Evolutionary conservation across 2,113 vertebrate species (phyloP).

Genomic region (Crypturellus undulatus): DNA sequence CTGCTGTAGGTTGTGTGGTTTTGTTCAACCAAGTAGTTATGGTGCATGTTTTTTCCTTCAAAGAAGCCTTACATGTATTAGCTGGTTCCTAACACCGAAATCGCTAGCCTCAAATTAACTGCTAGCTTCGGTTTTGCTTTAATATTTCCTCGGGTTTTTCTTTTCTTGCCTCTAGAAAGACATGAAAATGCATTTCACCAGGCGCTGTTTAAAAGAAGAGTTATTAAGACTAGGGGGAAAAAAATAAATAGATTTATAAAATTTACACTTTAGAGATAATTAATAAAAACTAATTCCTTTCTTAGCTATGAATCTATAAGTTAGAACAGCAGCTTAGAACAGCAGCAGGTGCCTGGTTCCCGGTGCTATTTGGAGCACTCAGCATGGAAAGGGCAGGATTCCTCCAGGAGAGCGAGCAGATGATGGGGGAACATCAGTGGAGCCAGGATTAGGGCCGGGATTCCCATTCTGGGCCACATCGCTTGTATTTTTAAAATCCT

Average conservation of each 20-base stretch:
- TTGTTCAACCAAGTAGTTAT: constrained; percentile 82
- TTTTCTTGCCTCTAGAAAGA: constrained; percentile 74
- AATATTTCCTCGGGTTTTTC: constrained; percentile 68
- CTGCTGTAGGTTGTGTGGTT: constrained; percentile 75
- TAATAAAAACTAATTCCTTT: background rate
- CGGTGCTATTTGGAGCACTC: background rate
- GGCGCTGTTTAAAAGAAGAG: constrained; percentile 62
- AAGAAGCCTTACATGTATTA: constrained; percentile 64
- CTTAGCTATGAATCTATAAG: background rate
- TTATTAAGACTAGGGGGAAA: constrained; percentile 61
- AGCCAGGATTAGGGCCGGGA: no score
- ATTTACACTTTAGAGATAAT: constrained; percentile 47
- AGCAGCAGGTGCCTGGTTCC: background rate
- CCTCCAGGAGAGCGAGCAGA: no score
- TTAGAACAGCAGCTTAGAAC: background rate
- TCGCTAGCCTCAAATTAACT: constrained; percentile 89
- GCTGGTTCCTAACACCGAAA: constrained; percentile 61
- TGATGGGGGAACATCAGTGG: no score
- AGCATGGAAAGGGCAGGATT: no score
- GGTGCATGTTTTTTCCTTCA: constrained; percentile 89
- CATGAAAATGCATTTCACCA: constrained; percentile 69
- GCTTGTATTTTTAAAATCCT: no score
- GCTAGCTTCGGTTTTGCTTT: constrained; percentile 85
- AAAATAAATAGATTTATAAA: background rate
- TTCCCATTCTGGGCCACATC: no score